Evolutionary conservation across 2,113 vertebrate genomes (phyloP).

Genomic region (Neodontobutis hainanensis): DNA sequence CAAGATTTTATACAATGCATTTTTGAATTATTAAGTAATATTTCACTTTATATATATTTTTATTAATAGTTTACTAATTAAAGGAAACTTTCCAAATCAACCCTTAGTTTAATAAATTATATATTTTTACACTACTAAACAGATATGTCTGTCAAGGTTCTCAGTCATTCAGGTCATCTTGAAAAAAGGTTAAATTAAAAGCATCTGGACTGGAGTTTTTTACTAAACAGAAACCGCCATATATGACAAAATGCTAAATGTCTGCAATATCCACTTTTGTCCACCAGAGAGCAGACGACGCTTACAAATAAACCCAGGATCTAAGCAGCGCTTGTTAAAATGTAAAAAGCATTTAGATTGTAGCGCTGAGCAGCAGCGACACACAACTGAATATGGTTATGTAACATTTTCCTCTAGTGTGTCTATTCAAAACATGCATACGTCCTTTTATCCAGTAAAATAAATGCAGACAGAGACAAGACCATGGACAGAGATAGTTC

Average conservation of each 20-base stretch:
- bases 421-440: neutral
- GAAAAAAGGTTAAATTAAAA: no score
- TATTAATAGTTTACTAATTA: neutral
- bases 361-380: neutral
- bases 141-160: no score
- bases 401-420: neutral
- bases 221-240: neutral
- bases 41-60: neutral
- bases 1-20: no score
- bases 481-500: conserved; percentile 64
- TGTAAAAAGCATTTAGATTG: neutral
- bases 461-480: conserved; percentile 17
- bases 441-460: neutral
- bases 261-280: neutral
- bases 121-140: neutral
- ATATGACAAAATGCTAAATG: neutral
- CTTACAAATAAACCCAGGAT: conserved; percentile 15
- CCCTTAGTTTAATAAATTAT: no score
- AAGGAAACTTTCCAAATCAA: no score
- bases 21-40: no score
- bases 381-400: neutral
- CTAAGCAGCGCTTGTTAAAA: neutral
- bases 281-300: conserved; percentile 62
- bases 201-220: no score
- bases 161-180: no score